Percentiles rank a stretch among this genome's conserved stretches.
phyloP scores from a whole-genome alignment of 2,113 vertebrate genomes.

The Gavialis gangeticus region DNA sequence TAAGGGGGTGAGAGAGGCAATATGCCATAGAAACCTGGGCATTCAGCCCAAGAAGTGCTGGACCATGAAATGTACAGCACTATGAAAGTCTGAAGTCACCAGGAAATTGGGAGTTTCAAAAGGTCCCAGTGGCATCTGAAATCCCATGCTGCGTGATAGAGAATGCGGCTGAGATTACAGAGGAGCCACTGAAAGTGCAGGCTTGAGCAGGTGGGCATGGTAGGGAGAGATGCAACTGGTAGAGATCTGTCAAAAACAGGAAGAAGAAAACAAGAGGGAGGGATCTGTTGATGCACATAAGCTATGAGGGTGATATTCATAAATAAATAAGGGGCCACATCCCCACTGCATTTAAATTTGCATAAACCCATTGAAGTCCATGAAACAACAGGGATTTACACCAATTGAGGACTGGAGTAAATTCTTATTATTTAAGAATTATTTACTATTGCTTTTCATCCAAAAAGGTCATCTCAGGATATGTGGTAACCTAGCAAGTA shows the following conservation, averaged over 20 bases:
- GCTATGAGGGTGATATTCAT: not conserved
- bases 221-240: not conserved
- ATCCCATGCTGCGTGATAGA: not conserved
- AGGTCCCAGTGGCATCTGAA: not conserved
- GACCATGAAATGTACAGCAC: not conserved
- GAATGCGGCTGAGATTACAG: not conserved
- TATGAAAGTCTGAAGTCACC: not conserved
- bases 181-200: not conserved
- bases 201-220: not conserved
- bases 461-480: not conserved
- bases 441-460: not conserved
- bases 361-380: not conserved
- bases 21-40: not conserved
- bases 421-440: not conserved
- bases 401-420: not conserved
- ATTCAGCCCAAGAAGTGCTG: not conserved
- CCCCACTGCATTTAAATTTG: not conserved
- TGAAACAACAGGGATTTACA: not conserved
- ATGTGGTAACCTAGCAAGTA: not conserved
- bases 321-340: not conserved
- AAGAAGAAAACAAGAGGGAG: not conserved
- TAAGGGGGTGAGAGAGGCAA: not conserved
- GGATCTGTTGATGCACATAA: not conserved
- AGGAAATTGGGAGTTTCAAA: not conserved
- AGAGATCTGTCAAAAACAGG: not conserved